Evolutionary conservation across 1,140 invertebrate species (phyloP).

Genomic region (Mactra quadrangularis): DNA sequence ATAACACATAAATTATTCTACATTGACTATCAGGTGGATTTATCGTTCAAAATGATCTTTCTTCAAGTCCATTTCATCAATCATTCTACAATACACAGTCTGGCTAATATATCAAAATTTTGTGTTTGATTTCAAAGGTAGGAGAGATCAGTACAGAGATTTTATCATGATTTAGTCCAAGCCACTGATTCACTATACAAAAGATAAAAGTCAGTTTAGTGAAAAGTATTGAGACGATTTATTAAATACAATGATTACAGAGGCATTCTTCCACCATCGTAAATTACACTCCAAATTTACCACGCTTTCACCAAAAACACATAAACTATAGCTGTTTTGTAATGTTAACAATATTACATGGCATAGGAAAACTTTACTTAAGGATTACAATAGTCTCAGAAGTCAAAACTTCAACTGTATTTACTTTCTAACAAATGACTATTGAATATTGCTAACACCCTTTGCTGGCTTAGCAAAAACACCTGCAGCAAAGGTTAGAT

Average conservation of each 20-base stretch:
- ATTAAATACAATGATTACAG: conserved; percentile 26
- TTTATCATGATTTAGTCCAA: conserved; percentile 43
- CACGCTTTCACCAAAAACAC: too few relatives aligned
- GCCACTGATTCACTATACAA: conserved; percentile 36
- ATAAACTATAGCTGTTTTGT: too few relatives aligned
- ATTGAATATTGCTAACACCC: too few relatives aligned
- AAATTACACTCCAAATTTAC: not conserved
- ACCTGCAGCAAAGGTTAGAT: too few relatives aligned
- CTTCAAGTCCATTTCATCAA: conserved; percentile 38
- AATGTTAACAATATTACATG: too few relatives aligned
- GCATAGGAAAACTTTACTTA: too few relatives aligned
- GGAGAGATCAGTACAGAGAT: not conserved
- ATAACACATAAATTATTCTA: conserved; percentile 36
- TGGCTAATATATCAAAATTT: conserved; percentile 32
- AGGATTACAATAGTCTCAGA: not conserved
- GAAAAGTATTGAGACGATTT: not conserved
- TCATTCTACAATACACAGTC: conserved; percentile 36
- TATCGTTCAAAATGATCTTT: conserved; percentile 37
- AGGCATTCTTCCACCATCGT: conserved; percentile 15
- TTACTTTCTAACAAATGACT: not conserved
- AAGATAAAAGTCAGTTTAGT: conserved; percentile 34
- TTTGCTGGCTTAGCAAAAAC: too few relatives aligned
- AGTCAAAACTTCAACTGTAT: not conserved
- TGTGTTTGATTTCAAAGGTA: conserved; percentile 51
- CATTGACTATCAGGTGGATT: conserved; percentile 39